Conservation (phyloP, 2,888 invertebrate genomes). For the Cenopis cana region DNA sequence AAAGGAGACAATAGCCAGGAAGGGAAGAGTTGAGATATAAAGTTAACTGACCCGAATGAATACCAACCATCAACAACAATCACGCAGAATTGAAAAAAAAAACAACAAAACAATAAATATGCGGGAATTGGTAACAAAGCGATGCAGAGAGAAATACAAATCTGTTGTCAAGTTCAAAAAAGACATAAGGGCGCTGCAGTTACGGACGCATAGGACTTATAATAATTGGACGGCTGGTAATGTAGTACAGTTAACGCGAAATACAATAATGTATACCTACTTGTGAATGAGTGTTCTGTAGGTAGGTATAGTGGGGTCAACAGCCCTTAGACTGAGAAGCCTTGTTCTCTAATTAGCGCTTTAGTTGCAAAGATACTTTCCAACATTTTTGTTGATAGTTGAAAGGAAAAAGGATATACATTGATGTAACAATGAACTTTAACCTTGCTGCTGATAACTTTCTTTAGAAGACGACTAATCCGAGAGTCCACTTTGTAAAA, state of each 20-base stretch:
- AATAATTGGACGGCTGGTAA: neutral
- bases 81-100: conserved; percentile 58
- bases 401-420: neutral
- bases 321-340: neutral
- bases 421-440: conserved; percentile 2
- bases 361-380: neutral
- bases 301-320: neutral
- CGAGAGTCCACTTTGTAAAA: too few relatives aligned
- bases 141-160: conserved; percentile 11
- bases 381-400: neutral
- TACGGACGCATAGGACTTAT: neutral
- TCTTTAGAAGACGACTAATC: too few relatives aligned
- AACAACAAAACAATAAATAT: conserved; percentile 59
- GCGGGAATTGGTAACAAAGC: conserved; percentile 17
- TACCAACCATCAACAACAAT: conserved; percentile 61
- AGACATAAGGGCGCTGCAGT: neutral
- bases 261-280: neutral
- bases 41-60: conserved; percentile 70
- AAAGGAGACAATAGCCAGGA: conserved; percentile 47
- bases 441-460: conserved; percentile 16
- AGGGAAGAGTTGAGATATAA: conserved; percentile 60
- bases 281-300: neutral
- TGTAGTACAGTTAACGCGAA: neutral
- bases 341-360: neutral
- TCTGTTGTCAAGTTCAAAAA: neutral